Evolutionary conservation across 1,140 invertebrate species (phyloP), one percentile per base, ranked within the genome.

Genomic region (Drosophila sproati): DNA sequence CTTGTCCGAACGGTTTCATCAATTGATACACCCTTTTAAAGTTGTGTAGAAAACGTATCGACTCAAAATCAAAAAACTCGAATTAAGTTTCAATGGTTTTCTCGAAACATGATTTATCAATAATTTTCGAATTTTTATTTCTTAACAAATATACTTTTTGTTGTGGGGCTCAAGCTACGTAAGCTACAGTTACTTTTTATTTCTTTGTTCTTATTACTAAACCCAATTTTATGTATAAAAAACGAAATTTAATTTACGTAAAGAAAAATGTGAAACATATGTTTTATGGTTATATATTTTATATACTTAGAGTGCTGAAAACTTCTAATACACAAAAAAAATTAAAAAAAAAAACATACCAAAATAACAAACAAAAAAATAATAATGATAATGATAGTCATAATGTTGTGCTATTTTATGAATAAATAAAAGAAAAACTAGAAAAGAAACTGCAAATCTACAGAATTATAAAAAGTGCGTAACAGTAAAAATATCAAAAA

Each of bases 101-200:
- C 43, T 48, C 20, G 34, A 56, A 54, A 39, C 47, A 47, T 47
- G 43, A 74, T 62, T 78, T 45, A 35, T 77, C 47, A 32, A 37
- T 54, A 10, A 28, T 57, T 48, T 52, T 81, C 37, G 63, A 29
- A 72, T 62, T 63, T 61, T 56, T 48, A 41, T 45, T 59, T 55
- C 1, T 63, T 77, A 37, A 63, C 56, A 72, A 50, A 34, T 52
- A 28, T 86, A 20, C 20, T 20, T 77, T 83, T 61, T 81, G 47
- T 89, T 89, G 67, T 85, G 85, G 85, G 85, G 85, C 85, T 88
- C 80, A 83, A 78, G 73, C 85, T 89, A 89, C 85, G 83, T 89
- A 89, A 89, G 77, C 77, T 85, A 85, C 73, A 78, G 69, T 87
- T 80, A 79, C 34, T 72, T 73, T 55, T 82, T 75, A 75, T 71